phyloP scores from a whole-genome alignment of 1,140 invertebrate species.

The Halictus rubicundus region DNA sequence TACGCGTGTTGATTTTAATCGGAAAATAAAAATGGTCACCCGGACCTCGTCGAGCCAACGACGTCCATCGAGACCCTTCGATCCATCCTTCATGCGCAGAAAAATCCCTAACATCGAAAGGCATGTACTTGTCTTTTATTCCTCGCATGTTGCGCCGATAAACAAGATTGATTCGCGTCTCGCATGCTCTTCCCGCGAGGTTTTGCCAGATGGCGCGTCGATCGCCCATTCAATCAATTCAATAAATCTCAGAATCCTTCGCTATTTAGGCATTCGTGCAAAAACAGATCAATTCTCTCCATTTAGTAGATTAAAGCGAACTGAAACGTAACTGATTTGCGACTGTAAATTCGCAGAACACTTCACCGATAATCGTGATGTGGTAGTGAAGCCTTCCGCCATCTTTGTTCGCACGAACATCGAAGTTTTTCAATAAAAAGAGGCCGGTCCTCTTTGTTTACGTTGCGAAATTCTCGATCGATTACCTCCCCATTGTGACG shows the following conservation, averaged over 20 bases:
- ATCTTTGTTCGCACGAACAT: background rate
- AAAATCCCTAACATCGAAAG: background rate
- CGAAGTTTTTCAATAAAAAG: background rate
- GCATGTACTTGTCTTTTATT: background rate
- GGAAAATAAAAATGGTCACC: background rate
- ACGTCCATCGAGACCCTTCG: background rate
- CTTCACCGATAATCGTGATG: too few species aligned
- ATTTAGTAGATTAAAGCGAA: background rate
- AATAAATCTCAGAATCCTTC: background rate
- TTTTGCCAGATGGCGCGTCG: background rate
- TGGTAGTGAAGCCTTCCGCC: background rate
- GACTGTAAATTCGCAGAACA: too few species aligned
- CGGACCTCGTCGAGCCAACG: too few species aligned
- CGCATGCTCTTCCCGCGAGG: too few species aligned
- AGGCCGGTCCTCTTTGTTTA: conserved; percentile 20
- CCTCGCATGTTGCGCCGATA: background rate
- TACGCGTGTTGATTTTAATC: background rate
- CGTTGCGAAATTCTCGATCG: conserved; percentile 31
- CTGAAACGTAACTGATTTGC: too few species aligned
- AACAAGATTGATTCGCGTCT: background rate
- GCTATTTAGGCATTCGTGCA: background rate
- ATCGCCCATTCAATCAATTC: background rate
- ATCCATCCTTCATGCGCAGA: background rate
- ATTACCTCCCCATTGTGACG: conserved; percentile 40
- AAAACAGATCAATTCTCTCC: background rate